Evolutionary conservation across 2,797 vertebrate genomes (phyloP).

Genomic region (Channallabes apus): DNA sequence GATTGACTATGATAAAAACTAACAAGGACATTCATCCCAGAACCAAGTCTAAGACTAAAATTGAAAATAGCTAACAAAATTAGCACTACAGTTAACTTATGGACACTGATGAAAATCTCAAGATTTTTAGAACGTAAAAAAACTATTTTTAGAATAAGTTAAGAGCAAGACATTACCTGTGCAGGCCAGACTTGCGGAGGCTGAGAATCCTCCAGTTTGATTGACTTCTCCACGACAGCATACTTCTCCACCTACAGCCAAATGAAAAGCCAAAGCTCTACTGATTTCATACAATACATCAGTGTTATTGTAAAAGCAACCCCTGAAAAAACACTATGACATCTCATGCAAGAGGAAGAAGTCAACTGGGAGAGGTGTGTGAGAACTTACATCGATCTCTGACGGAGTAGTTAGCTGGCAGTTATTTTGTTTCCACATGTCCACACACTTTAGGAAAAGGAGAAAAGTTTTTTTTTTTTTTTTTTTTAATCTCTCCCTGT

Average conservation of each 20-base stretch:
- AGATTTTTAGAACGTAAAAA: no score
- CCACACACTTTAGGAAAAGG: slow-evolving; percentile 82
- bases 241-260: slow-evolving; percentile 92
- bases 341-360: not conserved
- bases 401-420: slow-evolving; percentile 88
- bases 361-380: not conserved
- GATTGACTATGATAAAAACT: no score
- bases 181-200: slow-evolving; percentile 90
- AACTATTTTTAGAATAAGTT: not conserved
- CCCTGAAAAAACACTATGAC: not conserved
- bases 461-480: not conserved
- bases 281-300: slow-evolving; percentile 79
- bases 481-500: not conserved
- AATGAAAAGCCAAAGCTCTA: slow-evolving; percentile 57
- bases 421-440: slow-evolving; percentile 95
- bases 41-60: no score
- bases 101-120: no score
- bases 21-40: no score
- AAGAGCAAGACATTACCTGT: slow-evolving; percentile 72
- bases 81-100: no score
- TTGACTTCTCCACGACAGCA: slow-evolving; percentile 91
- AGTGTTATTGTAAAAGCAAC: not conserved
- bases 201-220: slow-evolving; percentile 89
- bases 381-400: slow-evolving; percentile 92
- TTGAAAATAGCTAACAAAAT: no score